Evolutionary conservation across 2,888 invertebrate species (phyloP), one percentile per base, ranked within the genome.

Genomic region (Gymnocheta viridis): DNA sequence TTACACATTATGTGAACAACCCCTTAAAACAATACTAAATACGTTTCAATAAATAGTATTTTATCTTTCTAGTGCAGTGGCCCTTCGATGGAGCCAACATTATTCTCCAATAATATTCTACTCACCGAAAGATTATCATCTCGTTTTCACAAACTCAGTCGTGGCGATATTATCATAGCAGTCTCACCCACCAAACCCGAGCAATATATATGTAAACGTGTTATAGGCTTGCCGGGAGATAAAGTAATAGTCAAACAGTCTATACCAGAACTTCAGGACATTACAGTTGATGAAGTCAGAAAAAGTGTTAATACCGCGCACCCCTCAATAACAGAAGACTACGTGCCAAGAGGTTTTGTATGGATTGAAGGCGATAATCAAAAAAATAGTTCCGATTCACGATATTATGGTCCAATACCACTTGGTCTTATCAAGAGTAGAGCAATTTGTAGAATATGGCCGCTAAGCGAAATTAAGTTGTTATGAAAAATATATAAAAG

Each of bases 311-410:
- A 17, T n/a, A 56, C 1, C 2, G 32, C 22, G 1, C 44, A 9
- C 1, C 14, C 76, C 5, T 10, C 19, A 5, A 2, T 51, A 27
- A 12, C 35, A 85, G 88, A 95, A 4, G 88, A 95, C 86, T 89
- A 94, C 90, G 95, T 98, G 51, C 98, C 98, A 0, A 93, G 93
- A 87, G 98, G 98, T 2, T 96, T 97, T 91, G 95, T 98, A 0
- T 98, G 98, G 98, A 92, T 98, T 81, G 96, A 97, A 92, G 98
- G 98, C 19, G 98, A 98, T 90, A 98, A 98, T 91, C 93, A 93
- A 12, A 91, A 91, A 70, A 97, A 97, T 92, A 98, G 98, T 9
- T 94, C 95, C 0, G 98, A 98, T 92, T 98, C 98, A 1, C 94
- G 98, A 86, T 93, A 93, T 7, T 98, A 96, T 92, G 98, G 98